phyloP scores from a whole-genome alignment of 2,888 invertebrate genomes.

The Diarsia rubi region DNA sequence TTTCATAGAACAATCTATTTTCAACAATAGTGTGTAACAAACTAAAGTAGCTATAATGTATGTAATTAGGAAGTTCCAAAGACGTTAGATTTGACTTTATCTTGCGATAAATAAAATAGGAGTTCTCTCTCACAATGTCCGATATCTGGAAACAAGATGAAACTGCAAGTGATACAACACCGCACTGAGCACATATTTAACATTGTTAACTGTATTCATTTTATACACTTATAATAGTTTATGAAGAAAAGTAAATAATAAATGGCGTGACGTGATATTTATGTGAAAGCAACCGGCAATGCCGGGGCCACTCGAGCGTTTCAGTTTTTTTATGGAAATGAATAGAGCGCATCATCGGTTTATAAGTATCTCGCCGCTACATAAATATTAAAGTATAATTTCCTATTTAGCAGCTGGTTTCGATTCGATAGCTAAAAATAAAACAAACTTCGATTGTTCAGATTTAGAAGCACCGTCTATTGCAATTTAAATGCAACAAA shows the following conservation, averaged over 20 bases:
- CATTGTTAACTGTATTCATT: constrained; percentile 25
- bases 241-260: constrained; percentile 54
- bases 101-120: not conserved
- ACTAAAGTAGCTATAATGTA: not conserved
- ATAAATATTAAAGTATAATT: constrained; percentile 23
- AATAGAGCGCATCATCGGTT: constrained; percentile 49
- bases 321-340: constrained; percentile 40
- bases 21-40: not conserved
- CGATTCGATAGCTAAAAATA: not conserved
- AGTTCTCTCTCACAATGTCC: constrained; percentile 5
- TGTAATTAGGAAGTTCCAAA: not conserved
- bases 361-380: constrained; percentile 41
- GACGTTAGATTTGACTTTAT: not conserved
- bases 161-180: constrained; percentile 41
- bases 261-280: constrained; percentile 44
- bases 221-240: constrained; percentile 42
- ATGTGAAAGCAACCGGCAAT: constrained; percentile 54
- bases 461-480: not conserved
- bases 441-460: not conserved
- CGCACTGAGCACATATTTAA: constrained; percentile 17
- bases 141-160: constrained; percentile 20
- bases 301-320: constrained; percentile 48
- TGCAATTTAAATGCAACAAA: not conserved
- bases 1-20: not conserved
- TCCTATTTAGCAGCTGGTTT: constrained; percentile 8